Evolutionary conservation across 2,888 invertebrate species (phyloP), one percentile per base, ranked within the genome.

Genomic region (Eustalomyia histrio): DNA sequence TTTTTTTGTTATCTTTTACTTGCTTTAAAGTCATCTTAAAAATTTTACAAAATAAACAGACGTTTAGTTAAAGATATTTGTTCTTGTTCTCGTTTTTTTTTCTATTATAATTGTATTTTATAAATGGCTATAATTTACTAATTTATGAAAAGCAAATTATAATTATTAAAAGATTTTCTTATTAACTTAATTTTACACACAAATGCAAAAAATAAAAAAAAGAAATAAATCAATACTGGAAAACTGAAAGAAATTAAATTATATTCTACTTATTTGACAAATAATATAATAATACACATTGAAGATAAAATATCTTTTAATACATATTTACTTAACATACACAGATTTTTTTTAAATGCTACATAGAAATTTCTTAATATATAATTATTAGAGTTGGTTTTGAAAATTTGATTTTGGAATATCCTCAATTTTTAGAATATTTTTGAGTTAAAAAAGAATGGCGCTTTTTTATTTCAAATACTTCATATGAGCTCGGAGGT

Each of bases 31-130:
- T 50, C 18, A 65, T 74, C 35, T 87, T 86, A 87, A 88, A 88
- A 88, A 89, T 86, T 88, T 89, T 89, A 88, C 87, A 89, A 88
- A 89, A 88, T 88, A 87, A 88, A 87, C 85, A 86, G 85, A 81
- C 78, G 75, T 80, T 79, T 76, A 82, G 82, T 84, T 75, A 76
- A 72, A 84, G 68, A 83, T 64, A 53, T 64, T 57, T 14, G n/a
- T 17, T 58, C 24, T n/a, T 50, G 6, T 33, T 47, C 50, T 47
- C 16, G 24, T 76, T 69, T 16, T 2, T 35, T 53, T 3, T 29
- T 4, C 5, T 29, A 29, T 29, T 7, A 29, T 29, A 29, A 29
- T 29, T 7, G 29, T 29, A 29, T 7, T 4, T 6, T 29, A 68
- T 68, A 50, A 43, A 39, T 57, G 57, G 29, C 47, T 43, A 68